Conservation (phyloP, 2,113 vertebrate genomes). For the Porphyrio hochstetteri region DNA sequence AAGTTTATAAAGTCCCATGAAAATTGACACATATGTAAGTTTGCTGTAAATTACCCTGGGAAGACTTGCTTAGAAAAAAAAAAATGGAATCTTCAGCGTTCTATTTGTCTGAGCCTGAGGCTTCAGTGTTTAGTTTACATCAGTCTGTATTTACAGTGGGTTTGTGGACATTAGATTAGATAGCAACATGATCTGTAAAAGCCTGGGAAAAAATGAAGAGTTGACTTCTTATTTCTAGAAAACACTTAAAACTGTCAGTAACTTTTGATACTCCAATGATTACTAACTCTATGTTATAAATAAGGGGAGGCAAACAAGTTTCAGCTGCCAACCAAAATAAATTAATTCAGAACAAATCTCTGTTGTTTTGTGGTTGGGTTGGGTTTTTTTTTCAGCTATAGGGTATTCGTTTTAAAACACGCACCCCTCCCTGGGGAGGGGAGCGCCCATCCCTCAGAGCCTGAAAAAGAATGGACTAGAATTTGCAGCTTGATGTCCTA, state of each 20-base stretch:
- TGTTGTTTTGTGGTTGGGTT: too few species aligned
- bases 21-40: neutral
- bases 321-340: neutral
- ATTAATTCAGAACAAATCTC: neutral
- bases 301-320: neutral
- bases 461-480: neutral
- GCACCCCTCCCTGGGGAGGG: neutral
- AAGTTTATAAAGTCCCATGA: neutral
- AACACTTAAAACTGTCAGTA: neutral
- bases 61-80: neutral
- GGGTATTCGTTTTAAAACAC: neutral
- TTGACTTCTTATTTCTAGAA: neutral
- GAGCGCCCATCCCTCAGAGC: rapidly evolving
- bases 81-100: neutral
- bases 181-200: slow-evolving; percentile 15
- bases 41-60: neutral
- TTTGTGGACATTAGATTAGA: slow-evolving; percentile 46
- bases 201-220: slow-evolving; percentile 35
- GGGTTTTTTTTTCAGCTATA: neutral
- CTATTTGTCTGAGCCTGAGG: slow-evolving; percentile 4
- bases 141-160: slow-evolving; percentile 36
- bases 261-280: neutral
- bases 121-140: slow-evolving; percentile 46
- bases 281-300: neutral
- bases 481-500: neutral